Percentiles rank a stretch among this genome's conserved stretches.
Conservation (phyloP, 2,888 invertebrate species). For the Holacanthella duospinosa region DNA sequence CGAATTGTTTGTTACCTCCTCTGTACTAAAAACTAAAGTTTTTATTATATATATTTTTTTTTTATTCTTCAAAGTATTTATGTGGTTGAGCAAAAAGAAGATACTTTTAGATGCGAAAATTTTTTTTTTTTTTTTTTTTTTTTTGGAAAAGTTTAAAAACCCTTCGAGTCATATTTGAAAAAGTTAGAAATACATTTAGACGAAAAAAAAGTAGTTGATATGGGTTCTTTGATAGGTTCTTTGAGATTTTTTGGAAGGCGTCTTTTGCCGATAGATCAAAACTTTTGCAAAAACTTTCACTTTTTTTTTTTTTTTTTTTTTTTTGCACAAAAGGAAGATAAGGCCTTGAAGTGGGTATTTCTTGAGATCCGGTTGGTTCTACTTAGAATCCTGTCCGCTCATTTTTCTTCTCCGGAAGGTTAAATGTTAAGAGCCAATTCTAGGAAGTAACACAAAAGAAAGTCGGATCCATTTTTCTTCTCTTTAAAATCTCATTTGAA, state of each 20-base stretch:
- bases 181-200: background rate
- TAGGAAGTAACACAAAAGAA: background rate
- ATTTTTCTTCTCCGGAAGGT: background rate
- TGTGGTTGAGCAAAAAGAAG: background rate
- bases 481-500: conserved; percentile 7
- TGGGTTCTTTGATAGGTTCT: background rate
- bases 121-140: too few relatives aligned
- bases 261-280: background rate
- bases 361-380: too few relatives aligned
- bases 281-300: background rate
- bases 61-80: background rate
- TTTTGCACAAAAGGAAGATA: background rate
- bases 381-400: background rate
- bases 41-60: too few relatives aligned
- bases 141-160: too few relatives aligned
- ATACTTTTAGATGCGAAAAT: too few relatives aligned
- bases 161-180: conserved; percentile 1
- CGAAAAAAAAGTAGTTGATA: too few relatives aligned
- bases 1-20: background rate
- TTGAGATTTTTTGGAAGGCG: too few relatives aligned
- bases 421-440: too few relatives aligned
- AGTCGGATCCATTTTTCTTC: background rate
- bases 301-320: background rate
- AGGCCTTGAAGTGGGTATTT: too few relatives aligned
- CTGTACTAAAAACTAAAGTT: background rate